Evolutionary conservation across 2,113 vertebrate genomes (phyloP).

Genomic region (Phaethornis superciliosus): DNA sequence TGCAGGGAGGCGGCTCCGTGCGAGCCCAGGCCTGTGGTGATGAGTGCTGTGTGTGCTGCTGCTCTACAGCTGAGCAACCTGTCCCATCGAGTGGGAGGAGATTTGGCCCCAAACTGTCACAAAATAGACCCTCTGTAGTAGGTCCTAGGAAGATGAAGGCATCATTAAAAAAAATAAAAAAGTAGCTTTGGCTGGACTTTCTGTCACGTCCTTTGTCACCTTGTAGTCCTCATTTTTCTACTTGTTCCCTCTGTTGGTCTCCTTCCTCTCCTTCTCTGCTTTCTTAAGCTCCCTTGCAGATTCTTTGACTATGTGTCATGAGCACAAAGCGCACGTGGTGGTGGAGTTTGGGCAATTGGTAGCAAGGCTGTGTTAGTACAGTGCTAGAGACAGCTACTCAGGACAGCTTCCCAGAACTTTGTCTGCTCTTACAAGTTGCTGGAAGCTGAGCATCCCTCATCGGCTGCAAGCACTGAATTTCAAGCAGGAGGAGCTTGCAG

Average conservation of each 20-base stretch:
- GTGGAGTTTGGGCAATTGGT: not conserved
- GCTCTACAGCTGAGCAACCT: fast-evolving
- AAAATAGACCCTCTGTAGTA: not conserved
- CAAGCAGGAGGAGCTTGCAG: not conserved
- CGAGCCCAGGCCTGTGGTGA: not conserved
- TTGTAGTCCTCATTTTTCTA: not conserved
- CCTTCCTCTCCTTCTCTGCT: not conserved
- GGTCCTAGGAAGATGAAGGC: not conserved
- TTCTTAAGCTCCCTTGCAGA: not conserved
- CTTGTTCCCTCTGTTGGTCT: not conserved
- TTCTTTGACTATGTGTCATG: not conserved
- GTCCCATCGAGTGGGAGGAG: not conserved
- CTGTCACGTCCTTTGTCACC: not conserved
- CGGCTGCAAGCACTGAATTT: fast-evolving
- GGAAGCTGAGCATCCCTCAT: fast-evolving
- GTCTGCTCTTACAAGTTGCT: not conserved
- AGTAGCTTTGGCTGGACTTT: not conserved
- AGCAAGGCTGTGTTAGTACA: not conserved
- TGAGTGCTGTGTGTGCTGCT: fast-evolving
- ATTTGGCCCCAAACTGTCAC: fast-evolving
- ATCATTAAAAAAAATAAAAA: not conserved
- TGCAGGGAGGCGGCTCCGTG: fast-evolving
- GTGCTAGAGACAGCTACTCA: fast-evolving
- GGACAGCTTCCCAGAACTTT: not conserved
- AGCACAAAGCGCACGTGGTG: not conserved